A percentile compares a stretch with the other conserved stretches of the same genome.
Conservation (phyloP, 2,113 vertebrate species). For the Rhegmatorhina hoffmannsi region DNA sequence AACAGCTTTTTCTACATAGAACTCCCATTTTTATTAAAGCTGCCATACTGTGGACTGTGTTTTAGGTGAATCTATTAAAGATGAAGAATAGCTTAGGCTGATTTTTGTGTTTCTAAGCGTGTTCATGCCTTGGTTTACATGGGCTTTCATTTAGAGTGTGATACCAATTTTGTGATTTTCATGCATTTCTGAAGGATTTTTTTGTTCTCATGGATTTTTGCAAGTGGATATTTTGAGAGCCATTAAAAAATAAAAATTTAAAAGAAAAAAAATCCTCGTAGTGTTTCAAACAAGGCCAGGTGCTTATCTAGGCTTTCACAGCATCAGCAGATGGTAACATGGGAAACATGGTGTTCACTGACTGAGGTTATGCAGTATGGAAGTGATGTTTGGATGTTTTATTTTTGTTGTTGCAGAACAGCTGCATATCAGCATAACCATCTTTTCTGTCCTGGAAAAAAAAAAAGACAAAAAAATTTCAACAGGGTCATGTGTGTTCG, state of each 20-base stretch:
- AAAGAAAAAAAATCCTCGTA: not conserved
- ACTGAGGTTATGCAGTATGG: not conserved
- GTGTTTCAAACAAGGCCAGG: not conserved
- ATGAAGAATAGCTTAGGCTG: not conserved
- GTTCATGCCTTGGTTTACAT: rapidly evolving
- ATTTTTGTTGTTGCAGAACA: not conserved
- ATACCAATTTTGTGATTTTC: not conserved
- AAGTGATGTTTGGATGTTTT: not conserved
- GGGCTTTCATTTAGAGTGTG: not conserved
- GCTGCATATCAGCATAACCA: not conserved
- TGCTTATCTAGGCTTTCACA: constrained; percentile 34
- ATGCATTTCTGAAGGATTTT: not conserved
- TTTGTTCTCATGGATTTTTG: not conserved
- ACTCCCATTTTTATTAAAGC: not conserved
- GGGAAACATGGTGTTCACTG: not conserved
- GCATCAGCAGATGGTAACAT: not conserved
- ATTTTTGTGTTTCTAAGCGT: not conserved
- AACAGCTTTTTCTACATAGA: not conserved
- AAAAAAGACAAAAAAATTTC: not conserved
- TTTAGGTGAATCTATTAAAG: not conserved
- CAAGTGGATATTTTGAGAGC: not conserved
- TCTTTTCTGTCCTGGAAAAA: not conserved
- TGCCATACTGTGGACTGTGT: not conserved
- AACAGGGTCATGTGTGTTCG: not conserved
- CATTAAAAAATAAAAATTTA: not conserved